Percentiles rank a stretch among this genome's conserved stretches.
Conservation (phyloP, 2,113 vertebrate genomes). For the Microcebus griseorufus region DNA sequence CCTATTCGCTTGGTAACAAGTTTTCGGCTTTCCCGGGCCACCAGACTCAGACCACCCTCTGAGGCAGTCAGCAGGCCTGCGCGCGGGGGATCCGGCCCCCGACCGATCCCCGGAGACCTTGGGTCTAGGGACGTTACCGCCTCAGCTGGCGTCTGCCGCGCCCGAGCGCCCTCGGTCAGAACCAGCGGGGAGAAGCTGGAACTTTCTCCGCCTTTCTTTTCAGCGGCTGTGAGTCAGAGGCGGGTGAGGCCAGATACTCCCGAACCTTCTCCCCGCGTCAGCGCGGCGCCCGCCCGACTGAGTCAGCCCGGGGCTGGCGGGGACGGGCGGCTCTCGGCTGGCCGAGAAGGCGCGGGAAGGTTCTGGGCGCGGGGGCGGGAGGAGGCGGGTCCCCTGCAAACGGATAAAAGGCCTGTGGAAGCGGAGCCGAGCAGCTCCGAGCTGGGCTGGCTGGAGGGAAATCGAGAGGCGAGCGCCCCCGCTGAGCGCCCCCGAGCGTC, state of each 20-base stretch:
- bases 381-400: neutral
- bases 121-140: fast-evolving
- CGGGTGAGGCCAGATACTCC: fast-evolving
- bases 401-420: neutral
- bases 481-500: neutral
- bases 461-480: fast-evolving
- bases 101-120: fast-evolving
- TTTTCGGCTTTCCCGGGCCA: neutral
- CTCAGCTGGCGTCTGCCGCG: neutral
- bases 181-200: neutral
- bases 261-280: neutral
- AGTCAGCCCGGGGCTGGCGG: neutral
- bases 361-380: neutral
- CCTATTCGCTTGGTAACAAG: neutral
- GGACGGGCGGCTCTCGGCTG: fast-evolving
- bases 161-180: too few species aligned
- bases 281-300: neutral
- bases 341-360: neutral
- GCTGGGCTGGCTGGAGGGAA: neutral
- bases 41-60: neutral
- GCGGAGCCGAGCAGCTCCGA: fast-evolving
- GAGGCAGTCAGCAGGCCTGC: neutral
- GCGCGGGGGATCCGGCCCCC: neutral
- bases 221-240: neutral
- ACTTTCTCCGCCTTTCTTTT: neutral